Percentiles rank a stretch among this genome's conserved stretches.
Conservation (phyloP, 2,113 vertebrate genomes). For the Oryzias melastigma region DNA sequence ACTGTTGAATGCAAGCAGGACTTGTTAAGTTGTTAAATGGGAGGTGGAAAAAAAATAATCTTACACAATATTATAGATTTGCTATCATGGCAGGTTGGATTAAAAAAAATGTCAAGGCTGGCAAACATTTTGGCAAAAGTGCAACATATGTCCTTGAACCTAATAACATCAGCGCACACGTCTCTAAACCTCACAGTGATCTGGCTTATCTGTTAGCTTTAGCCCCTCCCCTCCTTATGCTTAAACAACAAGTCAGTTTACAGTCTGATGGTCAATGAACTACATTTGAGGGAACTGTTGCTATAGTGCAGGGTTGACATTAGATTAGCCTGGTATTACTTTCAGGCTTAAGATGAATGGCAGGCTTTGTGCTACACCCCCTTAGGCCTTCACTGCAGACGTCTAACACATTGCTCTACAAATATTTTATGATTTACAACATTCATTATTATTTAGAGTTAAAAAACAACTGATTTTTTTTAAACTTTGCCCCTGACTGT, state of each 20-base stretch:
- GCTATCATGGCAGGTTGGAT: background rate
- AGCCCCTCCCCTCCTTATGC: constrained; percentile 69
- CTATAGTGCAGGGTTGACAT: constrained; percentile 5
- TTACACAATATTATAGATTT: background rate
- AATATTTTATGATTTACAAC: background rate
- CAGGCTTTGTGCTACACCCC: background rate
- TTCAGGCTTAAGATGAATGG: constrained; percentile 16
- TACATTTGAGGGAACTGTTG: constrained; percentile 33
- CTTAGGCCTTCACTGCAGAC: constrained; percentile 6
- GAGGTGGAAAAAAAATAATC: background rate
- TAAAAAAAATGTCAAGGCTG: background rate
- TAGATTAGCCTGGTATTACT: constrained; percentile 27
- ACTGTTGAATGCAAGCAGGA: background rate
- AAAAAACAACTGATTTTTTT: too few relatives aligned
- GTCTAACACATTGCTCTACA: background rate
- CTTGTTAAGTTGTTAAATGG: background rate
- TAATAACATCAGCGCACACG: constrained; percentile 71
- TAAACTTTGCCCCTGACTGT: too few relatives aligned
- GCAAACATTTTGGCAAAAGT: constrained; percentile 33
- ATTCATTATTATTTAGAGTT: too few relatives aligned
- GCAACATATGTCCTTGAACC: constrained; percentile 73
- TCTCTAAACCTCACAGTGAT: constrained; percentile 59
- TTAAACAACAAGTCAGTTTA: constrained; percentile 66
- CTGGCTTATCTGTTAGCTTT: constrained; percentile 75
- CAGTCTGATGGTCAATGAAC: constrained; percentile 65